Evolutionary conservation across 2,888 invertebrate species (phyloP).

Genomic region (Odontothrips loti): DNA sequence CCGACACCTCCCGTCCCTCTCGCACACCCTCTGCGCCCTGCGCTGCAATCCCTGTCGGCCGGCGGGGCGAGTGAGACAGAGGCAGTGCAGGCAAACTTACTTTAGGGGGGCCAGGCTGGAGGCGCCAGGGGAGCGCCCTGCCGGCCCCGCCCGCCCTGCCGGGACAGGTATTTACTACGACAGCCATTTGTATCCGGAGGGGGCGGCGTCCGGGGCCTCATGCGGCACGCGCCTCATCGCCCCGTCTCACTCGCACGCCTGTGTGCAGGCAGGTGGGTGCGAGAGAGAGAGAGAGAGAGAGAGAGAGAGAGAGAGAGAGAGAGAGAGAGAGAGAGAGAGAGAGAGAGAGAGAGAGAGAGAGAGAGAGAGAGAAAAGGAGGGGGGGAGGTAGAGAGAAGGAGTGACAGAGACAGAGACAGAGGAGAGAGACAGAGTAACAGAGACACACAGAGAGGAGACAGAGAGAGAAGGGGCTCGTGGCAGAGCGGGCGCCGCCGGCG

Average conservation of each 20-base stretch:
- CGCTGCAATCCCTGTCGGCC: too few species aligned
- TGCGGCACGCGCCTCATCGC: neutral
- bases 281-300: neutral
- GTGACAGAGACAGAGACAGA: neutral
- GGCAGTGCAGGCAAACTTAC: too few species aligned
- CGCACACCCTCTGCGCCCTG: too few species aligned
- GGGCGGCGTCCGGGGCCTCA: neutral
- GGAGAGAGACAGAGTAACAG: neutral
- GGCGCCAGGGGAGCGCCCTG: too few species aligned
- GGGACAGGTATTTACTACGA: slow-evolving; percentile 5
- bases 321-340: neutral
- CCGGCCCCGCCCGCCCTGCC: neutral
- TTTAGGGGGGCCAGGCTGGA: too few species aligned
- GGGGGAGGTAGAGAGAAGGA: too few species aligned
- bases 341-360: neutral
- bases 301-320: too few species aligned
- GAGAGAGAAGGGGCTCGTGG: too few species aligned
- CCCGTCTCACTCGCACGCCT: neutral
- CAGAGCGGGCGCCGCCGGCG: too few species aligned
- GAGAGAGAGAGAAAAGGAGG: neutral
- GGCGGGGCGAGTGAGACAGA: too few species aligned
- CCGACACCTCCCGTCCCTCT: too few species aligned
- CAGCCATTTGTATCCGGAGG: neutral
- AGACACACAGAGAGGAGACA: neutral
- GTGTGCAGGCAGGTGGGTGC: neutral